A percentile compares a stretch with the other conserved stretches of the same genome.
phyloP scores from a whole-genome alignment of 1,140 invertebrate genomes.

The Drosophila subobscura region DNA sequence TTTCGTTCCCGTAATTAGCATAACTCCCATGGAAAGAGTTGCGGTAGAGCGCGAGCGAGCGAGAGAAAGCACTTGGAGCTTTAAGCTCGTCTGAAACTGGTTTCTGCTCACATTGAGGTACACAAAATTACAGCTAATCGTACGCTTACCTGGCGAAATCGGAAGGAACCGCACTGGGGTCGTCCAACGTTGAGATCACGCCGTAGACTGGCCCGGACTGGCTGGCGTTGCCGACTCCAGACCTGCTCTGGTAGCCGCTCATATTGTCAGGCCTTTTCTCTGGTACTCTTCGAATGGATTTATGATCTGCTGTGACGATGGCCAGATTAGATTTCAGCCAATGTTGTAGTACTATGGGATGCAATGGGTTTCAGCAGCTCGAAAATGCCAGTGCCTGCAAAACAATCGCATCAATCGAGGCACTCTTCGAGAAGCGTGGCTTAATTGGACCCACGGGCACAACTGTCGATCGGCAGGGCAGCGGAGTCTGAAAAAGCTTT shows the following conservation, averaged over 20 bases:
- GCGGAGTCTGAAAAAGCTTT: background rate
- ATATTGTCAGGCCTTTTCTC: constrained; percentile 8
- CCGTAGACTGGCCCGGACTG: constrained; percentile 61
- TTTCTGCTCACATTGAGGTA: constrained; percentile 7
- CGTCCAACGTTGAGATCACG: constrained; percentile 65
- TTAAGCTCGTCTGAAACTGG: constrained; percentile 20
- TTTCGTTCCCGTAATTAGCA: background rate
- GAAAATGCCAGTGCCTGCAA: background rate
- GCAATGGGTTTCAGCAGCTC: constrained; percentile 1
- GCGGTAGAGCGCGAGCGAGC: background rate
- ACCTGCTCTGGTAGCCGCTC: constrained; percentile 16
- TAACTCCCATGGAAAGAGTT: background rate
- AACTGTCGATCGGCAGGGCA: constrained; percentile 4
- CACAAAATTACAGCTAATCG: background rate
- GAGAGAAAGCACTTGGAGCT: constrained; percentile 6
- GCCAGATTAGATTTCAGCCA: constrained; percentile 55
- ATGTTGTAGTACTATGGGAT: constrained; percentile 42
- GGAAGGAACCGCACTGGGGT: constrained; percentile 31
- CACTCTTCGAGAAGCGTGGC: constrained; percentile 16
- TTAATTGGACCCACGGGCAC: constrained; percentile 44
- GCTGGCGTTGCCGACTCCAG: constrained; percentile 11
- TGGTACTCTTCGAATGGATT: constrained; percentile 56
- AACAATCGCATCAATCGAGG: constrained; percentile 13
- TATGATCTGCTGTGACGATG: constrained; percentile 60
- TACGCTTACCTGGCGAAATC: constrained; percentile 52